Evolutionary conservation across 2,113 vertebrate species (phyloP).

Genomic region (Aphelocoma coerulescens): DNA sequence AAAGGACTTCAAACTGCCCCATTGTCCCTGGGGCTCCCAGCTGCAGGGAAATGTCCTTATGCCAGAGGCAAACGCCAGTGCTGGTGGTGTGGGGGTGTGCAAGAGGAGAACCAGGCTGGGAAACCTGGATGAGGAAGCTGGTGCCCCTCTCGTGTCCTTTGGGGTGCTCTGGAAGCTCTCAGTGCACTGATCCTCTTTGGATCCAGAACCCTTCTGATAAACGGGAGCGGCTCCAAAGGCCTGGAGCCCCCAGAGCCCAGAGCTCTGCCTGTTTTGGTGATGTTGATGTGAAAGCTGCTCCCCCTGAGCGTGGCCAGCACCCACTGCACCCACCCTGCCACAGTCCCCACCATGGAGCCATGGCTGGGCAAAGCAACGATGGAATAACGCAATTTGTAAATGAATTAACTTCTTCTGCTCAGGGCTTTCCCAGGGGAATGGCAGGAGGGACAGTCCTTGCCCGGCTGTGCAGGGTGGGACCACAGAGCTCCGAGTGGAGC

Average conservation of each 20-base stretch:
- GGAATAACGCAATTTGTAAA: not conserved
- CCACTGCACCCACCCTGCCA: not conserved
- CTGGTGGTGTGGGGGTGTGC: not conserved
- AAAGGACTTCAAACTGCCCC: not conserved
- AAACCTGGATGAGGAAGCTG: not conserved
- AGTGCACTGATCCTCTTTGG: not conserved
- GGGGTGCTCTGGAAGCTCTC: not conserved
- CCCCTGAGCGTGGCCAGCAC: not conserved
- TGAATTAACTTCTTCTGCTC: not conserved
- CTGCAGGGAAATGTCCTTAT: not conserved
- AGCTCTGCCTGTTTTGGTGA: not conserved
- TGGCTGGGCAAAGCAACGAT: not conserved
- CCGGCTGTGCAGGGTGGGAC: not conserved
- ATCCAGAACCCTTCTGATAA: not conserved
- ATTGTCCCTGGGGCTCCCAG: not conserved
- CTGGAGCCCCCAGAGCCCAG: not conserved
- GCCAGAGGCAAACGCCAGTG: not conserved
- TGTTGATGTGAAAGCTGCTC: not conserved
- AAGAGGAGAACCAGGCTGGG: not conserved
- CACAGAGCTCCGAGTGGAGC: fast-evolving
- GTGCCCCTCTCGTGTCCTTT: not conserved
- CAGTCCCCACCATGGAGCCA: not conserved
- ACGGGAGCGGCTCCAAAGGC: not conserved
- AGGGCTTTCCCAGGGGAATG: not conserved
- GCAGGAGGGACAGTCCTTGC: not conserved